These are phyloP conservation scores for Mola mola DNA, from an alignment of 2,113 vertebrate species.

Conservation along the genomic window DNA sequence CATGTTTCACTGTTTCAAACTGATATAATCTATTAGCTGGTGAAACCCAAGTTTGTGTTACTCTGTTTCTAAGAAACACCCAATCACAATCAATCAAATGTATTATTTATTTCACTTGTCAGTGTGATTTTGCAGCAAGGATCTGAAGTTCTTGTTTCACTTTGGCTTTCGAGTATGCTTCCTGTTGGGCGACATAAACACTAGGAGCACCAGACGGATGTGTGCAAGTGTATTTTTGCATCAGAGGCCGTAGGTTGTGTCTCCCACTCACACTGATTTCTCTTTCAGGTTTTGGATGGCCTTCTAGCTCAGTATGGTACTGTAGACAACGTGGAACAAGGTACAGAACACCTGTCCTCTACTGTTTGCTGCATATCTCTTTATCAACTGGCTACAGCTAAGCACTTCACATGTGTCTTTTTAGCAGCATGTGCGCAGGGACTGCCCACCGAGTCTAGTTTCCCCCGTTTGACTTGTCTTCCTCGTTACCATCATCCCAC, in stretches of 20 bases:
- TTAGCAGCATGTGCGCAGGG: slow-evolving; percentile 31
- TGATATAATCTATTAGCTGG: neutral
- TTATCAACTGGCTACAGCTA: slow-evolving; percentile 22
- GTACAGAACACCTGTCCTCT: slow-evolving; percentile 69
- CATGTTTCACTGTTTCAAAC: neutral
- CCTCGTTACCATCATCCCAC: slow-evolving; percentile 60
- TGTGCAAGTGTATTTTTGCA: neutral
- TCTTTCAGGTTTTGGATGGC: slow-evolving; percentile 88
- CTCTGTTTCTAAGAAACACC: neutral
- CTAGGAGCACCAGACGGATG: neutral
- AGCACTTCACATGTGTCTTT: slow-evolving; percentile 46
- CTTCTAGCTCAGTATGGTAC: slow-evolving; percentile 92
- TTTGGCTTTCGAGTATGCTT: neutral
- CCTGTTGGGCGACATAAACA: neutral
- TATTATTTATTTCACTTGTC: neutral
- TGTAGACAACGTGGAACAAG: slow-evolving; percentile 95
- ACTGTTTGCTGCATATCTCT: slow-evolving; percentile 14
- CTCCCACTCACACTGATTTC: slow-evolving; percentile 38
- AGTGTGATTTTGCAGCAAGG: neutral
- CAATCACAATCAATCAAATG: neutral
- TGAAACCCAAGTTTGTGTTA: neutral
- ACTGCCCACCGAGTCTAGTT: slow-evolving; percentile 65
- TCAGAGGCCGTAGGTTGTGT: neutral
- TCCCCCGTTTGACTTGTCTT: slow-evolving; percentile 53
- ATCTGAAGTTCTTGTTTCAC: slow-evolving; percentile 8